Percentiles rank a stretch among this genome's conserved stretches.
These are phyloP conservation scores for Calliphora vicina DNA, from an alignment of 1,140 invertebrate genomes.

Conservation along the genomic window DNA sequence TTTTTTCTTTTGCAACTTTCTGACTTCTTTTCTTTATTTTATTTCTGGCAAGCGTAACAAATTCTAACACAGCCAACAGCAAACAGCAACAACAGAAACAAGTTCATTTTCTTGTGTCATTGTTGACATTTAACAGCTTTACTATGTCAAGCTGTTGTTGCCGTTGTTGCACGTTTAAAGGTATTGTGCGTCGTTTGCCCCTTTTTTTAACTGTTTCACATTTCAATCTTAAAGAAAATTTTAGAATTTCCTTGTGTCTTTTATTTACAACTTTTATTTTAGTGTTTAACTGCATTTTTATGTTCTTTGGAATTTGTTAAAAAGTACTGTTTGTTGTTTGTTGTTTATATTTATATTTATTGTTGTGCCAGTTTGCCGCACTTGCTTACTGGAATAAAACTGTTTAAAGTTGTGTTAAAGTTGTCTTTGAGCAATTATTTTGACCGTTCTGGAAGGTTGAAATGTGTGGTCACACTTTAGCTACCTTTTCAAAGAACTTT, in stretches of 20 bases:
- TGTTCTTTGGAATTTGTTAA: neutral
- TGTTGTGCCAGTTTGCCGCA: neutral
- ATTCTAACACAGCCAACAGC: neutral
- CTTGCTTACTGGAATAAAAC: too few relatives aligned
- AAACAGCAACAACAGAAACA: neutral
- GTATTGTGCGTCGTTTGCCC: neutral
- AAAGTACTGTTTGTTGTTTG: neutral
- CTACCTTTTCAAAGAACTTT: too few relatives aligned
- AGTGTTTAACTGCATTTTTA: neutral
- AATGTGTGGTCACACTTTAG: too few relatives aligned
- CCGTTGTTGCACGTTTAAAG: neutral
- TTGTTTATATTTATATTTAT: neutral
- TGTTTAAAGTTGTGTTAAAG: too few relatives aligned
- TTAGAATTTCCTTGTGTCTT: neutral
- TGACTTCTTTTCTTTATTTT: neutral
- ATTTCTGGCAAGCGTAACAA: neutral
- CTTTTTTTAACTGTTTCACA: neutral
- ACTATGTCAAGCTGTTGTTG: neutral
- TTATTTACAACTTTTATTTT: neutral
- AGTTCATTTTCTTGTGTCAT: neutral
- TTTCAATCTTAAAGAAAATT: neutral
- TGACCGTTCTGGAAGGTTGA: too few relatives aligned
- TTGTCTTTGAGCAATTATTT: too few relatives aligned
- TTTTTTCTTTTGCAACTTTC: neutral
- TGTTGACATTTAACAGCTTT: neutral